phyloP scores from a whole-genome alignment of 92 coral and sea anemone species.

The Paragorgia papillata region DNA sequence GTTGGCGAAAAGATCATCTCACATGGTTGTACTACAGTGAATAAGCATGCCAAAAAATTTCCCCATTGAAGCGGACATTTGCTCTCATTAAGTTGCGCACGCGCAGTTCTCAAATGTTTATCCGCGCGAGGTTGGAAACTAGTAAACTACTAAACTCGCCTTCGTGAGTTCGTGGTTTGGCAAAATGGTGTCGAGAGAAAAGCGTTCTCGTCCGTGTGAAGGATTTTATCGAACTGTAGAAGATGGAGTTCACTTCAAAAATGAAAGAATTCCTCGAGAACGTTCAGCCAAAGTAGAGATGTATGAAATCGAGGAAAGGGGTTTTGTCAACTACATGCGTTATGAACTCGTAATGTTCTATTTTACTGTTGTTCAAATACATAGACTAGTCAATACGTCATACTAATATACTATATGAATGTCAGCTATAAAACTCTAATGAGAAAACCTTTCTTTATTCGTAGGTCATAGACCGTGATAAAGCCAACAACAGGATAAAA shows the following conservation, averaged over 20 bases:
- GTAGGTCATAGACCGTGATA: constrained; percentile 40
- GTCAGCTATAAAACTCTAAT: not conserved
- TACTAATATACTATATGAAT: no score
- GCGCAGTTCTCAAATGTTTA: constrained; percentile 10
- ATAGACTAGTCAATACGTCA: no score
- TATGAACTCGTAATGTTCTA: constrained; percentile 4
- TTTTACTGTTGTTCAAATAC: not conserved
- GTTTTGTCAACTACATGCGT: no score
- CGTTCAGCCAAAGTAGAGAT: constrained; percentile 17
- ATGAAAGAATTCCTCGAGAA: no score
- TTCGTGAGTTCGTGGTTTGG: constrained; percentile 16
- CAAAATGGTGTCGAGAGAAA: constrained; percentile 7
- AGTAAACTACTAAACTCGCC: constrained; percentile 16
- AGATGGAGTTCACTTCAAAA: not conserved
- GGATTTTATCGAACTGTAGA: constrained; percentile 18
- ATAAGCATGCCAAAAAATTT: not conserved
- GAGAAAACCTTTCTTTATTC: constrained; percentile 8
- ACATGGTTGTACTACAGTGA: no score
- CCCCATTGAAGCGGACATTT: constrained; percentile 7
- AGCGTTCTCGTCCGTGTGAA: constrained; percentile 22
- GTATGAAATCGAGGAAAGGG: constrained; percentile 50
- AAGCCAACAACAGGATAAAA: no score
- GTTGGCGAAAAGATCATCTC: no score
- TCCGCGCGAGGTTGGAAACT: no score
- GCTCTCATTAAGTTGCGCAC: not conserved